phyloP scores from a whole-genome alignment of 2,113 vertebrate species.

The Gadus macrocephalus region DNA sequence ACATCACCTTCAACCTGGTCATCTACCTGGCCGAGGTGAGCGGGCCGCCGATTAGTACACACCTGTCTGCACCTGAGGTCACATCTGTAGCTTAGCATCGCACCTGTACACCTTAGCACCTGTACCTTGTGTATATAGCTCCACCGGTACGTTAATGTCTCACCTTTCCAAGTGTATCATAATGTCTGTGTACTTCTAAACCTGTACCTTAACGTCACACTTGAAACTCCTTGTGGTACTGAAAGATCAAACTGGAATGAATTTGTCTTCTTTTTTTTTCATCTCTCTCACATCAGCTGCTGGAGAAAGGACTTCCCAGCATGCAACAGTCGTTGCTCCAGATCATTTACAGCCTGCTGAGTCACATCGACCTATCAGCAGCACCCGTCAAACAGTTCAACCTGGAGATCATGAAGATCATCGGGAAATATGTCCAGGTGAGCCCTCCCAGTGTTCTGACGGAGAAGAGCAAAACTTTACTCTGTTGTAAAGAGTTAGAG shows the following conservation, averaged over 20 bases:
- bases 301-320: conserved; percentile 93
- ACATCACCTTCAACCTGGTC: conserved; percentile 89
- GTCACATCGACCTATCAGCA: conserved; percentile 90
- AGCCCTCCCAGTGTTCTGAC: conserved; percentile 28
- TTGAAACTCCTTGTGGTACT: no score
- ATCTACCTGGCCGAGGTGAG: conserved; percentile 95
- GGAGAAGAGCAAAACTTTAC: neutral
- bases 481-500: neutral
- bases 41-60: neutral
- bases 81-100: no score
- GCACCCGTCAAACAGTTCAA: conserved; percentile 97
- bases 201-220: no score
- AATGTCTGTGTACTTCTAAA: no score
- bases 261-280: conserved; percentile 3
- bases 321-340: conserved; percentile 96
- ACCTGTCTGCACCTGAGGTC: neutral
- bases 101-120: no score
- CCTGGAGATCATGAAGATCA: conserved; percentile 97
- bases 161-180: no score
- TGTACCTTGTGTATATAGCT: no score
- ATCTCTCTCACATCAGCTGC: conserved; percentile 69
- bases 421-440: conserved; percentile 98
- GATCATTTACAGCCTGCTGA: conserved; percentile 94
- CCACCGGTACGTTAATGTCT: no score
- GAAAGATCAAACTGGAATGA: no score